These are phyloP conservation scores for Prietella phreatophila DNA, from an alignment of 2,113 vertebrate genomes.

Conservation along the genomic window DNA sequence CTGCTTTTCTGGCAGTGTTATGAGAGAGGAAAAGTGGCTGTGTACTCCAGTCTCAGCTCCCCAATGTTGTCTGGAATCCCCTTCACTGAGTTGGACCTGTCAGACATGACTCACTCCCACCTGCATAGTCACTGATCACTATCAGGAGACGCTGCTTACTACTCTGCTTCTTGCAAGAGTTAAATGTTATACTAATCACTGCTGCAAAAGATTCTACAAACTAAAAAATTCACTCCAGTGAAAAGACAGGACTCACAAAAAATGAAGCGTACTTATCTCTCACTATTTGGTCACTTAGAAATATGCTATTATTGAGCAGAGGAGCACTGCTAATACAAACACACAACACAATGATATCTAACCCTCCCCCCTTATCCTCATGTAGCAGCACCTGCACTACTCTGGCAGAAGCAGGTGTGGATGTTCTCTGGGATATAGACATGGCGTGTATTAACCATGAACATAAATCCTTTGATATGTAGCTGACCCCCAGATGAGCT, in stretches of 20 bases:
- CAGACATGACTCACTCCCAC: constrained; percentile 54
- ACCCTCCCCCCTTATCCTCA: not conserved
- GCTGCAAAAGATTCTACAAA: not conserved
- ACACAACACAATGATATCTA: not conserved
- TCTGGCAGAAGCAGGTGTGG: constrained; percentile 21
- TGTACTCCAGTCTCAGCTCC: constrained; percentile 41
- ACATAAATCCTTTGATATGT: constrained; percentile 52
- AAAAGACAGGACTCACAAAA: not conserved
- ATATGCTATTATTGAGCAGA: not conserved
- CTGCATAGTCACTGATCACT: constrained; percentile 39
- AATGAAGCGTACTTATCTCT: not conserved
- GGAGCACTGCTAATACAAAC: not conserved
- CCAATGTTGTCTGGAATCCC: constrained; percentile 43
- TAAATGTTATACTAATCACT: constrained; percentile 18
- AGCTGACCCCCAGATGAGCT: constrained; percentile 49
- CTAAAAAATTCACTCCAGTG: not conserved
- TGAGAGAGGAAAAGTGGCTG: constrained; percentile 32
- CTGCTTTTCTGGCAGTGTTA: constrained; percentile 43
- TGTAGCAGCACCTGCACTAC: constrained; percentile 46
- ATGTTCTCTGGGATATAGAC: constrained; percentile 23
- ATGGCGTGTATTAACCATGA: constrained; percentile 44
- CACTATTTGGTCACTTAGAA: not conserved
- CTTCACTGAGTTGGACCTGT: constrained; percentile 31
- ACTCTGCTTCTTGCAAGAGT: constrained; percentile 28
- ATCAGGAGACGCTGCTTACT: constrained; percentile 26